These are phyloP conservation scores for Stictonetta naevosa DNA, from an alignment of 2,113 vertebrate species.

Conservation along the genomic window DNA sequence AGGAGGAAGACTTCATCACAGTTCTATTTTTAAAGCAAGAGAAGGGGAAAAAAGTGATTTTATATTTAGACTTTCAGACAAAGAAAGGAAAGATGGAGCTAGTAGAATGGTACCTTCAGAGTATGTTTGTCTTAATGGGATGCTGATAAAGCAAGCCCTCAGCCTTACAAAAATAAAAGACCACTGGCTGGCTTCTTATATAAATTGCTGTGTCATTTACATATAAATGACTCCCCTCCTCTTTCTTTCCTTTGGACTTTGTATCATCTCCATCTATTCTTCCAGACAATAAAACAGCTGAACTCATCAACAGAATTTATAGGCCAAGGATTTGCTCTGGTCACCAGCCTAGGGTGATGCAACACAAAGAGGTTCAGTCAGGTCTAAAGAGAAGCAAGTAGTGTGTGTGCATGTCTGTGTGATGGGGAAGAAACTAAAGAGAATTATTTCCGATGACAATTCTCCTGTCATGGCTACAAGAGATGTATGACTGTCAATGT, in stretches of 20 bases:
- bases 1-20: constrained; percentile 2
- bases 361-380: not conserved
- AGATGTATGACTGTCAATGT: not conserved
- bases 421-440: not conserved
- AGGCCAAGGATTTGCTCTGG: constrained; percentile 20
- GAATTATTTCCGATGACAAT: not conserved
- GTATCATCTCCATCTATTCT: constrained; percentile 38
- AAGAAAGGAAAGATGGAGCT: not conserved
- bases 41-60: not conserved
- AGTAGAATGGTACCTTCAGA: constrained; percentile 8
- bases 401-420: accelerated
- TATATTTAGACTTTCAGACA: constrained; percentile 55
- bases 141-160: not conserved
- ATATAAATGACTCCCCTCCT: constrained; percentile 35
- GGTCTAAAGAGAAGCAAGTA: not conserved
- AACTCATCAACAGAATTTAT: constrained; percentile 48
- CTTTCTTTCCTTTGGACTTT: not conserved
- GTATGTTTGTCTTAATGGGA: not conserved
- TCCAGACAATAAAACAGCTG: constrained; percentile 48
- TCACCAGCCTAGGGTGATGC: constrained; percentile 8
- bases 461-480: not conserved
- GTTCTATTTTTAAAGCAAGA: constrained; percentile 62
- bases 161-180: constrained; percentile 35
- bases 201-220: constrained; percentile 54
- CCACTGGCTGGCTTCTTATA: not conserved